Percentiles rank a stretch among this genome's conserved stretches.
phyloP scores from a whole-genome alignment of 2,113 vertebrate genomes.

The Vidua macroura region DNA sequence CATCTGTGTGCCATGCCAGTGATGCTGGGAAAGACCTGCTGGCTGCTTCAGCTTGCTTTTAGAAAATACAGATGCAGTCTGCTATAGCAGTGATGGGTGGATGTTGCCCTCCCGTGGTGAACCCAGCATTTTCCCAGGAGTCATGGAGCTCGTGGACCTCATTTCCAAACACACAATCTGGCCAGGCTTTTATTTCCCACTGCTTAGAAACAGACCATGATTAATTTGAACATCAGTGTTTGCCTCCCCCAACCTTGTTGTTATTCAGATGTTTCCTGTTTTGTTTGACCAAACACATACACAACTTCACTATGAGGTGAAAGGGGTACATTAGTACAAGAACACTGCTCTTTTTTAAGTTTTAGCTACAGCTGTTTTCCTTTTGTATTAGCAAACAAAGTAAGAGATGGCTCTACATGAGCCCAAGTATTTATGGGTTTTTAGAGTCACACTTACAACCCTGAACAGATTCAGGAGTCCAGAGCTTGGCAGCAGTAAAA shows the following conservation, averaged over 20 bases:
- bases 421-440: not conserved
- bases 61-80: not conserved
- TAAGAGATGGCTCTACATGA: not conserved
- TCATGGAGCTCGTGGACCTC: fast-evolving
- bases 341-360: not conserved
- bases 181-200: not conserved
- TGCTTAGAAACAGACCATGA: fast-evolving
- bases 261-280: not conserved
- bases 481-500: not conserved
- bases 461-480: not conserved
- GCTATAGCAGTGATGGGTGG: fast-evolving
- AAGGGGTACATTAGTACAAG: not conserved
- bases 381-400: not conserved
- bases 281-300: not conserved
- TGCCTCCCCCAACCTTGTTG: not conserved
- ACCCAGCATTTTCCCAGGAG: not conserved
- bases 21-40: not conserved
- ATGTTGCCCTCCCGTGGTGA: slow-evolving; percentile 20
- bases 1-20: fast-evolving
- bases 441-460: not conserved
- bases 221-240: not conserved
- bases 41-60: fast-evolving
- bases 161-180: fast-evolving
- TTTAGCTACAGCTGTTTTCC: not conserved
- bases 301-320: not conserved